Base-by-base conservation (phyloP, 2,797 vertebrate species). In the Peromyscus aztecus region DNA sequence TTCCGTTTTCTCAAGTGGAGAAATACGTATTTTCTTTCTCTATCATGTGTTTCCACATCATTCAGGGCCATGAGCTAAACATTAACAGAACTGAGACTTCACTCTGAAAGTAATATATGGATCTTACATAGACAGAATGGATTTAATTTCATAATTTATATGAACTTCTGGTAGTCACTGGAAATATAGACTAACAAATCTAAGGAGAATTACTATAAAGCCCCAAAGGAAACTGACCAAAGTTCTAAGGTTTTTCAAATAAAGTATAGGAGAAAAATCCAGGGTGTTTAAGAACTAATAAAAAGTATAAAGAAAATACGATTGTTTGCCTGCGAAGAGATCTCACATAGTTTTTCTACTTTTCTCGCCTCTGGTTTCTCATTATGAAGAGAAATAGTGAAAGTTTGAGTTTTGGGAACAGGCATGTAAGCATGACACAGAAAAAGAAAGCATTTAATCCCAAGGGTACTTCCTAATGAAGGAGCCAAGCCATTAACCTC, bases 231-330 rank as follows among this genome's bases (percentile, higher is more conserved):
- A 87, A 43, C 9, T 89, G 55, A 82, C 4, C 67, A 14, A 78
- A 49, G 13, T 84, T 65, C 16, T 84, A 24, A 94, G 55, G 6
- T 89, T 97, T 97, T 93, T 95, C 49, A 96, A 88, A 78, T 78
- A 75, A 82, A 90, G 13, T 24, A 49, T 21, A 73, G 40, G 73
- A 91, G 65, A 83, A 96, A 87, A 78, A 76, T 16, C 29, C 75
- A 80, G 65, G 46, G 29, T 89, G 11, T 84, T 94, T 90, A 77
- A 85, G 23, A 89, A 29, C 9, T 59, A 78, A 49, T 37, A 19
- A 67, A 84, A 91, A 86, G 1, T 59, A 31, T 2, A 75, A 89
- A 43, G 16, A 34, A 90, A 91, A 76, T 57, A 21, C 43, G 16
- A 31, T 17, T n/a, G 75, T 84, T 73, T 67, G 40, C 8, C 65